Evolutionary conservation across 2,797 vertebrate genomes (phyloP).

Genomic region (Ctenochaetus hawaiiensis): DNA sequence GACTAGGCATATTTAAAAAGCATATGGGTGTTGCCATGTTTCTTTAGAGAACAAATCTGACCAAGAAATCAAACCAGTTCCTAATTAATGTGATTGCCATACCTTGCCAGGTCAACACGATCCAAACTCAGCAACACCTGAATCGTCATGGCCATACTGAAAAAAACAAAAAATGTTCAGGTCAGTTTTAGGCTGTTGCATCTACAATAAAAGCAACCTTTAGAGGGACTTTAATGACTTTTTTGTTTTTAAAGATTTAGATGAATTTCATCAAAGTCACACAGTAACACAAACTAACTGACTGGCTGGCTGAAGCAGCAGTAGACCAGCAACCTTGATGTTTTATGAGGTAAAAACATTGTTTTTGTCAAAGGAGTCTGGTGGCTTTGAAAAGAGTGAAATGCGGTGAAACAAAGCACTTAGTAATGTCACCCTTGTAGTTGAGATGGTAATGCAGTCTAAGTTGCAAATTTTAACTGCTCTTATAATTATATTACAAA

Average conservation of each 20-base stretch:
- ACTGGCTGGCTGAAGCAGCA: too few species aligned
- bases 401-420: neutral
- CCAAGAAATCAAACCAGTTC: neutral
- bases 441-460: neutral
- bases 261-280: too few species aligned
- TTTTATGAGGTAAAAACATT: too few species aligned
- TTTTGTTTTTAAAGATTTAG: too few species aligned
- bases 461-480: neutral
- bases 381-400: too few species aligned
- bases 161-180: constrained; percentile 12
- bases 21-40: neutral
- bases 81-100: constrained; percentile 15
- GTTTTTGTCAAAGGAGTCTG: too few species aligned
- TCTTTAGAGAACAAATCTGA: constrained; percentile 10
- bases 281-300: too few species aligned
- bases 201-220: neutral
- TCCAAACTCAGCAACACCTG: constrained; percentile 94
- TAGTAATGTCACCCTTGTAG: neutral
- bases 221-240: neutral
- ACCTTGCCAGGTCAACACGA: constrained; percentile 95
- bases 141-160: constrained; percentile 93
- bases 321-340: too few species aligned
- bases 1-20: too few species aligned
- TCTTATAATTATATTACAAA: neutral
- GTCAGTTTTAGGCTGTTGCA: neutral